These are phyloP conservation scores for Anaspis maculata DNA, from an alignment of 2,888 invertebrate genomes.

Conservation along the genomic window DNA sequence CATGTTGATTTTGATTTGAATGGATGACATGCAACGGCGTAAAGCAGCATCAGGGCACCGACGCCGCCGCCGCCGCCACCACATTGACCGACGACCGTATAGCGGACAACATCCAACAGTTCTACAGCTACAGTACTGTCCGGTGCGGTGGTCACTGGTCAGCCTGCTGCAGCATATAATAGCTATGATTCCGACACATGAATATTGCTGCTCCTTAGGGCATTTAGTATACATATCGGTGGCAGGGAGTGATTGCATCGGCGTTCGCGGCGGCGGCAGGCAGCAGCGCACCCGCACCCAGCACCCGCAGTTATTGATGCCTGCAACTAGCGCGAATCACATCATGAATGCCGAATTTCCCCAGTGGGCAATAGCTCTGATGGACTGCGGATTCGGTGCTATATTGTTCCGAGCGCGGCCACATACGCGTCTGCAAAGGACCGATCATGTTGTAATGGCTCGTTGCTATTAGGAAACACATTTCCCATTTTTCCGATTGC, in stretches of 20 bases:
- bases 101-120: too few relatives aligned
- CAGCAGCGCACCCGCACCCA: constrained; percentile 10
- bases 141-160: constrained; percentile 5
- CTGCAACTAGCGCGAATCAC: constrained; percentile 36
- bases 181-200: constrained; percentile 20
- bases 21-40: constrained; percentile 5
- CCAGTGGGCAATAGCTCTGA: constrained; percentile 35
- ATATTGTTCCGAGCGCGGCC: constrained; percentile 24
- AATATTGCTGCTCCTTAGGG: constrained; percentile 27
- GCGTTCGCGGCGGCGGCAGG: constrained; percentile 2
- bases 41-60: background rate
- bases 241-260: constrained; percentile 30
- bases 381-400: constrained; percentile 32
- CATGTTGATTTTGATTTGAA: constrained; percentile 16
- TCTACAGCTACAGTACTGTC: too few relatives aligned
- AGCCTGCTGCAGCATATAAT: constrained; percentile 10
- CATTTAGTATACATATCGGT: constrained; percentile 29
- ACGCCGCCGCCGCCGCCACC: too few relatives aligned
- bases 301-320: constrained; percentile 34
- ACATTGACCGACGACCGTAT: background rate
- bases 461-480: constrained; percentile 16
- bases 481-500: constrained; percentile 14
- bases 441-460: constrained; percentile 19
- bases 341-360: constrained; percentile 39
- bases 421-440: constrained; percentile 15